A percentile compares a stretch with the other conserved stretches of the same genome.
These are phyloP conservation scores for Hypomecis atomaria DNA, from an alignment of 2,888 invertebrate genomes.

Conservation along the genomic window DNA sequence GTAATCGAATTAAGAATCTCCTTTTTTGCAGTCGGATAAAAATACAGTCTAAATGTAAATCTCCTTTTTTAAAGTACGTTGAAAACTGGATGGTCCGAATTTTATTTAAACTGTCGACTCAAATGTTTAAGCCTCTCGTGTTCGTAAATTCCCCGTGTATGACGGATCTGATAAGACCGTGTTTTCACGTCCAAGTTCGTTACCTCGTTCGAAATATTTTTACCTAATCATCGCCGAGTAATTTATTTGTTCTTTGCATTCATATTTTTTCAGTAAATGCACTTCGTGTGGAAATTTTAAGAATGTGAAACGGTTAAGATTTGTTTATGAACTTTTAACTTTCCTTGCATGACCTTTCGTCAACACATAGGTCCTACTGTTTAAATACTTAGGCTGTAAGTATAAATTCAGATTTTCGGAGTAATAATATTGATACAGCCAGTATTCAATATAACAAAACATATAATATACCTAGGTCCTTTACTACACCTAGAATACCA, in stretches of 20 bases:
- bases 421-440: too few relatives aligned
- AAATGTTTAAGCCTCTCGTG: constrained; percentile 4
- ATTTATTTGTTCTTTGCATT: constrained; percentile 32
- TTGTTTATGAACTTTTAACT: constrained; percentile 6
- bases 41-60: too few relatives aligned
- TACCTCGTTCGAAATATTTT: constrained; percentile 40
- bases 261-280: constrained; percentile 25
- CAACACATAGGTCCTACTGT: too few relatives aligned
- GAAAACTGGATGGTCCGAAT: not conserved
- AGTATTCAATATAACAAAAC: too few relatives aligned
- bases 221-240: constrained; percentile 32
- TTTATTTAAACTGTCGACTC: not conserved
- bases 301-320: constrained; percentile 5
- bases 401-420: too few relatives aligned
- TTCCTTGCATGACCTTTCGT: constrained; percentile 1
- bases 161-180: constrained; percentile 47
- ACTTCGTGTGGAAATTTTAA: constrained; percentile 20
- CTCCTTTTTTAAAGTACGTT: not conserved
- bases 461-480: too few relatives aligned
- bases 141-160: constrained; percentile 38
- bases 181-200: constrained; percentile 50
- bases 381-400: too few relatives aligned
- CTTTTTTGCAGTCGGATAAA: too few relatives aligned
- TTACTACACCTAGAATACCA: too few relatives aligned
- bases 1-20: too few relatives aligned